phyloP scores from a whole-genome alignment of 2,113 vertebrate genomes.

The Jacana jacana region DNA sequence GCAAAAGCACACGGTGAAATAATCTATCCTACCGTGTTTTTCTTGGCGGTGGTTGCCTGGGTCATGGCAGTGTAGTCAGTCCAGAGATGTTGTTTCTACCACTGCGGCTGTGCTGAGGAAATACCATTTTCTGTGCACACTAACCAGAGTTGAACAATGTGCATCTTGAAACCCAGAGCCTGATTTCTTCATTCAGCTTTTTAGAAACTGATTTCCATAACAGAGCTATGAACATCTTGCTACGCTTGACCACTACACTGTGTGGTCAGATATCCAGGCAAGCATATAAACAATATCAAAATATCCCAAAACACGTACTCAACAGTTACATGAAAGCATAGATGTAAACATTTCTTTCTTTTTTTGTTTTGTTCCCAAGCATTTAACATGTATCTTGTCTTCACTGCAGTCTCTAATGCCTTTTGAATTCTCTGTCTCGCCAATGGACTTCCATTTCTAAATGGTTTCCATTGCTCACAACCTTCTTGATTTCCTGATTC shows the following conservation, averaged over 20 bases:
- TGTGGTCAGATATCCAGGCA: neutral
- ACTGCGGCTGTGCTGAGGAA: neutral
- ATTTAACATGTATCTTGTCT: neutral
- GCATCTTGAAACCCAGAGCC: neutral
- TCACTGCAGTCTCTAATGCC: neutral
- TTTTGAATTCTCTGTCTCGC: neutral
- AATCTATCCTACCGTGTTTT: neutral
- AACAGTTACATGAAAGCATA: neutral
- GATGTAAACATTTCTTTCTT: neutral
- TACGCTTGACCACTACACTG: neutral
- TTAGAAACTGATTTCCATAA: neutral
- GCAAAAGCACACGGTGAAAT: neutral
- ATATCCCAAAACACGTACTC: neutral
- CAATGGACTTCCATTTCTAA: neutral
- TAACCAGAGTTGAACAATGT: neutral
- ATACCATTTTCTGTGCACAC: fast-evolving
- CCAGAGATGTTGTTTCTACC: neutral
- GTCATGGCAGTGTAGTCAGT: neutral
- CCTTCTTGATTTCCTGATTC: neutral
- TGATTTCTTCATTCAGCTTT: neutral
- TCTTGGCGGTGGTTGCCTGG: neutral
- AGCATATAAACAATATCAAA: neutral
- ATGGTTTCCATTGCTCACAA: neutral
- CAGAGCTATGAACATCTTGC: neutral
- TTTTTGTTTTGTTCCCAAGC: neutral